phyloP scores from a whole-genome alignment of 2,113 vertebrate genomes.

The Corythaeola cristata region DNA sequence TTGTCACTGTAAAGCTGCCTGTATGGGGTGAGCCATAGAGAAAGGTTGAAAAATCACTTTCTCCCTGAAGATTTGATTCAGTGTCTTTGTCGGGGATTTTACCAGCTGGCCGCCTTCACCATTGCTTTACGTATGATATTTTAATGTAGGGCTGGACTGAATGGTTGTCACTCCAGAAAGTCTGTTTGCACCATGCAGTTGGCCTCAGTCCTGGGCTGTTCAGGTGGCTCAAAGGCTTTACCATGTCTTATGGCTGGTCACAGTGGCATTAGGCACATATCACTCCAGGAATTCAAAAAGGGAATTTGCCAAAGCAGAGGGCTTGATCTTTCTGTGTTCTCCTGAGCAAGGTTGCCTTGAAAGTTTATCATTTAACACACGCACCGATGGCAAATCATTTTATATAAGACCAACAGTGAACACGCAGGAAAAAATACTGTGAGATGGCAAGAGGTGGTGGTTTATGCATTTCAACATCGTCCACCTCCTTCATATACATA shows the following conservation, averaged over 20 bases:
- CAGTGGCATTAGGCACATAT: background rate
- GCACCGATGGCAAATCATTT: background rate
- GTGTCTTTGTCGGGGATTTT: background rate
- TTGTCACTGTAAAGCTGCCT: background rate
- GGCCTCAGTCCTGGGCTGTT: background rate
- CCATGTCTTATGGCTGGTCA: accelerated
- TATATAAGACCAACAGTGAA: background rate
- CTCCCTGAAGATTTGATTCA: background rate
- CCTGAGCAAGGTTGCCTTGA: background rate
- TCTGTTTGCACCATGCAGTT: background rate
- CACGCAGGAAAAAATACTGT: background rate
- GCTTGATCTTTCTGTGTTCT: background rate
- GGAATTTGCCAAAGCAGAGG: background rate
- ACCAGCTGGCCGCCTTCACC: background rate
- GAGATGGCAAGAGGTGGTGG: background rate
- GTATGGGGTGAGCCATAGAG: background rate
- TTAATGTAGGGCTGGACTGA: background rate
- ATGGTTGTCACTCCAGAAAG: background rate
- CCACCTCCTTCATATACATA: background rate
- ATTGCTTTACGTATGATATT: background rate
- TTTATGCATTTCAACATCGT: background rate
- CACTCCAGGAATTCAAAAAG: background rate
- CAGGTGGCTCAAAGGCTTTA: background rate
- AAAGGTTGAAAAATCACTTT: background rate
- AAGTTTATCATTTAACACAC: background rate